Evolutionary conservation across 1,140 invertebrate species (phyloP), one percentile per base, ranked within the genome.

Genomic region (Trachymyrmex cornetzi): DNA sequence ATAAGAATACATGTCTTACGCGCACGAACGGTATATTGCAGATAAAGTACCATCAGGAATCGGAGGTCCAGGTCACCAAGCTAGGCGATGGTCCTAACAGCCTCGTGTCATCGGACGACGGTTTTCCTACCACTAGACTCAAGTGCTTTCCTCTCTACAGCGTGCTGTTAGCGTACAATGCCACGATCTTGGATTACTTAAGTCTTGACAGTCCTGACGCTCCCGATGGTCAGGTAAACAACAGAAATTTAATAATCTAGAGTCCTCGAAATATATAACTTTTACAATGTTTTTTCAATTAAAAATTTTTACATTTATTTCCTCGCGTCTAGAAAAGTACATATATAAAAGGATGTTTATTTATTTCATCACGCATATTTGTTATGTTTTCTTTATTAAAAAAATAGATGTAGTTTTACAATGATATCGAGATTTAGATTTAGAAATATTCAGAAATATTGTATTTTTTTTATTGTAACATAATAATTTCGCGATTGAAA

Each of bases 101-200:
- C 81, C 89, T 96, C 0, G 92, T 95, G 30, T 92, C 92, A 14
- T 94, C 95, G 4, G 95, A 96, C 69, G 94, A 95, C 27, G 95
- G 95, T 71, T 92, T 95, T 74, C 94, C 95, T 19, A 95, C 96
- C 16, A 96, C 97, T 61, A 96, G 97, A 89, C 97, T 98, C 71
- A 97, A 98, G 93, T 98, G 98, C 94, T 98, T 98, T 94, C 98
- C 98, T 88, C 96, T 98, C 72, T 97, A 97, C 93, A 98, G 98
- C 24, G 95, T 98, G 77, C 95, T 98, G 91, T 95, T 98, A 82
- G 98, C 98, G 50, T 97, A 97, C 87, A 97, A 97, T 91, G 96
- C 96, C 59, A 96, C 96, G 19, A 95, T 94, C 44, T 95, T 98
- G 61, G 97, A 98, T 95, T 97, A 97, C 92, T 95, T 98, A 77